Base-by-base conservation (phyloP, 2,888 invertebrate genomes). In the Drosophila histrio region DNA sequence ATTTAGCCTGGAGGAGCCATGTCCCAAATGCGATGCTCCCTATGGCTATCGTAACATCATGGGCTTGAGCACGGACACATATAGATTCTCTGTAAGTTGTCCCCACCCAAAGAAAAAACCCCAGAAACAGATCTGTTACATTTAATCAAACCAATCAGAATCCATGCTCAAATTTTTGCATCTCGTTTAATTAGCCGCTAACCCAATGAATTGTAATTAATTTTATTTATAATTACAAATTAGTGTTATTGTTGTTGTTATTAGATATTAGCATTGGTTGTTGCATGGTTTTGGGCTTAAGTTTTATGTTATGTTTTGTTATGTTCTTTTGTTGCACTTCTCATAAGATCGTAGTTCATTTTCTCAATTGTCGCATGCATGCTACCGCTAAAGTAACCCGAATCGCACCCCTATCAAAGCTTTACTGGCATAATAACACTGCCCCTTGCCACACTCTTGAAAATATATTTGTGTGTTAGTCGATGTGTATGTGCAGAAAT, bases 11-110 rank as follows among this genome's bases (percentile, higher is more conserved):
- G 91, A 92, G 84, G 94, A 94, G 90, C 96, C 96, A 72, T 96
- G 96, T 88, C 89, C 92, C 50, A 94, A 94, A 69, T 99, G 99
- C 93, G 98, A 96, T 72, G 96, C 97, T 77, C 98, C 99, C 21
- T 99, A 99, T 92, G 98, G 99, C 88, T 99, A 96, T 93, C 95
- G 95, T 91, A 97, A 99, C 93, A 96, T 97, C 91, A 97, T 99
- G 96, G 94, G 94, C 84, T 94, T 99, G 78, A 97, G 96, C 90
- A 94, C 94, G 87, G 95, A 98, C 91, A 96, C 98, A 11, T 91
- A 93, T 89, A 92, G 93, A 91, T 99, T 99, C 93, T 95, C 97
- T 91, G 97, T 97, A 94, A 95, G 97, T 95, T 91, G 79, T 86
- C 72, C 54, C 41, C 54, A 72, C 38, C 32, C 19, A 65, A 34